These are phyloP conservation scores for Trichogramma dendrolimi DNA, from an alignment of 2,888 invertebrate genomes.

Conservation along the genomic window DNA sequence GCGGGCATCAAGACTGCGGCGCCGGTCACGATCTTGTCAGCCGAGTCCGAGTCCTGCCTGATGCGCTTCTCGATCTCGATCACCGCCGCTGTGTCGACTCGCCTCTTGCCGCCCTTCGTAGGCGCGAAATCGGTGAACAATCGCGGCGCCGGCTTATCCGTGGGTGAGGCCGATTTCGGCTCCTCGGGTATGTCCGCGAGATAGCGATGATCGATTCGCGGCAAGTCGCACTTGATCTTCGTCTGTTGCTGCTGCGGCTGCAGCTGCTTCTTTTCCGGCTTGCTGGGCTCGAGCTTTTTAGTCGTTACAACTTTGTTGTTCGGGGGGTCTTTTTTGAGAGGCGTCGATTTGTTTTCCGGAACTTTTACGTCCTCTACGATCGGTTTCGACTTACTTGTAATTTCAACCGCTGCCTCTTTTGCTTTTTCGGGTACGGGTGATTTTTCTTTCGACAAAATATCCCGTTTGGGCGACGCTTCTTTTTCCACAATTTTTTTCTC, in stretches of 20 bases:
- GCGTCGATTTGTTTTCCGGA: not conserved
- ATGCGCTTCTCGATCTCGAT: conserved; percentile 23
- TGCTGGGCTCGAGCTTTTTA: too few relatives aligned
- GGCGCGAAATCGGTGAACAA: not conserved
- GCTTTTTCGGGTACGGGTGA: not conserved
- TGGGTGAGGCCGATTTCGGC: conserved; percentile 8
- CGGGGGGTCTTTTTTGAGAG: not conserved
- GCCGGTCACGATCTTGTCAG: conserved; percentile 15
- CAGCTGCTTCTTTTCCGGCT: not conserved
- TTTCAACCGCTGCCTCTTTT: not conserved
- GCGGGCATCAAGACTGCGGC: not conserved
- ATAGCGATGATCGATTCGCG: conserved; percentile 2
- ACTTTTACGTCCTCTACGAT: not conserved
- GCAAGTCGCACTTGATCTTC: conserved; percentile 20
- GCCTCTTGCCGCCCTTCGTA: not conserved
- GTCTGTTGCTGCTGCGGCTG: conserved; percentile 13
- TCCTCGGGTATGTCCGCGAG: conserved; percentile 19
- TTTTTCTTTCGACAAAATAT: not conserved
- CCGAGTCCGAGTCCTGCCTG: conserved; percentile 26
- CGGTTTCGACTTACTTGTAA: not conserved
- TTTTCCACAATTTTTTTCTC: not conserved
- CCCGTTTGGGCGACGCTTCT: too few relatives aligned
- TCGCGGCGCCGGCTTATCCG: not conserved
- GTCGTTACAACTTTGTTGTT: conserved; percentile 3
- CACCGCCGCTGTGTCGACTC: conserved; percentile 18